A percentile compares a stretch with the other conserved stretches of the same genome.
These are phyloP conservation scores for Lottia scabra DNA, from an alignment of 2,888 invertebrate species.

Conservation along the genomic window DNA sequence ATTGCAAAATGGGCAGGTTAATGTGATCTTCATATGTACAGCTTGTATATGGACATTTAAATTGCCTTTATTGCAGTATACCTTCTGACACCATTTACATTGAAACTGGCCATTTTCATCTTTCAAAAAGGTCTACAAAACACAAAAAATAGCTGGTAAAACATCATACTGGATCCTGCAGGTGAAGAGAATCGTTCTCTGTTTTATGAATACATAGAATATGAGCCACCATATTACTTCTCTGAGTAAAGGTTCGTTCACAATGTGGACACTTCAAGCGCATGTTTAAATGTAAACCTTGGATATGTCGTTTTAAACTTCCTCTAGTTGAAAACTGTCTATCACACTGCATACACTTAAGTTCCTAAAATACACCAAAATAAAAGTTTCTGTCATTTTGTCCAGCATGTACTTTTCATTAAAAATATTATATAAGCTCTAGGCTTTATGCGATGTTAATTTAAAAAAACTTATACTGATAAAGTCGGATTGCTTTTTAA, in stretches of 20 bases:
- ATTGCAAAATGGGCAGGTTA: not conserved
- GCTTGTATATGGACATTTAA: conserved; percentile 1
- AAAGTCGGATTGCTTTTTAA: no score
- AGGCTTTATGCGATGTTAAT: no score
- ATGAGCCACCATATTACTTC: not conserved
- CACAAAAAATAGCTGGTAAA: no score
- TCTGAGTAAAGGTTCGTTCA: not conserved
- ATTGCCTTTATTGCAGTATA: not conserved
- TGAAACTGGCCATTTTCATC: not conserved
- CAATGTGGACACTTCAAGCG: not conserved
- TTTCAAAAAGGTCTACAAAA: no score
- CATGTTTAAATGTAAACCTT: not conserved
- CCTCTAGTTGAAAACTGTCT: not conserved
- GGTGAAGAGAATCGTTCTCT: not conserved
- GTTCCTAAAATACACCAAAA: no score
- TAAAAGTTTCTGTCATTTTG: no score
- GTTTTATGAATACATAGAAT: not conserved
- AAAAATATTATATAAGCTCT: no score
- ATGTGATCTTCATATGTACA: not conserved
- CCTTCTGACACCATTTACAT: not conserved
- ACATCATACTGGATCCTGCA: no score
- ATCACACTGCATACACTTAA: not conserved
- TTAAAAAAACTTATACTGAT: no score
- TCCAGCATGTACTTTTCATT: no score
- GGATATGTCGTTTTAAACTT: not conserved